Base-by-base conservation (phyloP, 1,140 invertebrate species). In the Latrodectus geometricus region DNA sequence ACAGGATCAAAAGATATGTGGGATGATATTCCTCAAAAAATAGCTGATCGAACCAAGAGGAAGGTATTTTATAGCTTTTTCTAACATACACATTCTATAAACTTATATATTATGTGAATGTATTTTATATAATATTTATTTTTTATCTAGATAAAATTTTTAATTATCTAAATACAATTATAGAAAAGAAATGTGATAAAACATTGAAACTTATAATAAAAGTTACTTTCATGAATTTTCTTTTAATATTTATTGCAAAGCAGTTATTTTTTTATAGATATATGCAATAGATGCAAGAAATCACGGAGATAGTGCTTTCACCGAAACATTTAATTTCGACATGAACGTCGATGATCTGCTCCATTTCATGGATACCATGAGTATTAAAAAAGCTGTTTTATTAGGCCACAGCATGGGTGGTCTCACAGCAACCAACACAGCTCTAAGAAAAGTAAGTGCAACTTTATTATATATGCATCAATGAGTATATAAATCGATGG, bases 391-490 rank as follows among this genome's bases (percentile, higher is more conserved):
- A 23, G 81, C 81, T 9, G 17, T n/a, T 14, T 75, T 84, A 9
- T 17, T 84, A n/a, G 81, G 81, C 14, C 81, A 84, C n/a, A 84
- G 81, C 61, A 84, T 84, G 81, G 81, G 81, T 20, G 81, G 81
- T 17, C 21, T 84, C 14, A 73, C 23, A 23, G 73, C 68, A 20
- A 84, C 76, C 72, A 15, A n/a, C 52, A 76, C 76, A 68, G 81
- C 81, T 68, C 20, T 84, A 14, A 52, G 17, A 76, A 49, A 54
- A 75, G 81, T 84, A 75, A 75, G 81, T 35, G n/a, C 20, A 35
- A 35, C 35, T 35, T 3, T 35, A 35, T 35, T 35, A 35, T 35
- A 35, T 35, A n/a, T n/a, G n/a, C n/a, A n/a, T n/a, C n/a, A n/a
- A n/a, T n/a, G n/a, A n/a, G n/a, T n/a, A n/a, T n/a, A n/a, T n/a